Evolutionary conservation across 1,140 invertebrate genomes (phyloP), one percentile per base, ranked within the genome.

Genomic region (Piezodorus guildinii): DNA sequence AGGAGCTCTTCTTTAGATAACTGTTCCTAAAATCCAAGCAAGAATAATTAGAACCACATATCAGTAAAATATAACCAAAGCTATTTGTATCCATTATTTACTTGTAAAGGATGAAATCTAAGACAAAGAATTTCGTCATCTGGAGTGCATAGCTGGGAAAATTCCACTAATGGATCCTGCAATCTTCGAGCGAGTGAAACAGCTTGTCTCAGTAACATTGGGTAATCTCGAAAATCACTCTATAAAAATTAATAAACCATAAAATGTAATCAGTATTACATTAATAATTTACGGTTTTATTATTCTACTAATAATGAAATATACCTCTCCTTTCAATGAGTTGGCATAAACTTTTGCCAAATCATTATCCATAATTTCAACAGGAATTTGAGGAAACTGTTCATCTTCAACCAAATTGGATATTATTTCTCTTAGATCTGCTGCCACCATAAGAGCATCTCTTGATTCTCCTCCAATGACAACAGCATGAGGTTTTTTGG

Each of bases 111-210:
- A 77, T 96, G 94, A 72, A 91, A 96, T 66, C 91, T 84, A 1
- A 99, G 79, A 73, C 93, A 96, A 0, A 98, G 74, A 67, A 99
- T 91, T 78, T 99, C 96, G 64, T 98, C 93, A 71, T 99, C 95
- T 0, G 85, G 79, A 17, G 93, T 95, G 74, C 93, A 98, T 0
- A 99, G 77, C 73, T 98, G 94, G 1, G 92, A 91, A 75, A 94
- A 97, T 73, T 99, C 96, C 21, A 97, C 83, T 0, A 99, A 74
- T 0, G 97, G 96, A 79, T 99, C 97, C 74, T 97, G 94, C 67
- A 98, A 78, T 58, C 91, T 81, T 60, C 97, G 79, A 0, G 89
- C 95, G 54, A 98, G 74, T 2, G 94, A 98, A 58, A 98, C 85
- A 1, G 96, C 91, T 76, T 98, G 88, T 5, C 93, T 80, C 0